Evolutionary conservation across 2,888 invertebrate genomes (phyloP), one percentile per base, ranked within the genome.

Genomic region (Lacanobia wlatinum): DNA sequence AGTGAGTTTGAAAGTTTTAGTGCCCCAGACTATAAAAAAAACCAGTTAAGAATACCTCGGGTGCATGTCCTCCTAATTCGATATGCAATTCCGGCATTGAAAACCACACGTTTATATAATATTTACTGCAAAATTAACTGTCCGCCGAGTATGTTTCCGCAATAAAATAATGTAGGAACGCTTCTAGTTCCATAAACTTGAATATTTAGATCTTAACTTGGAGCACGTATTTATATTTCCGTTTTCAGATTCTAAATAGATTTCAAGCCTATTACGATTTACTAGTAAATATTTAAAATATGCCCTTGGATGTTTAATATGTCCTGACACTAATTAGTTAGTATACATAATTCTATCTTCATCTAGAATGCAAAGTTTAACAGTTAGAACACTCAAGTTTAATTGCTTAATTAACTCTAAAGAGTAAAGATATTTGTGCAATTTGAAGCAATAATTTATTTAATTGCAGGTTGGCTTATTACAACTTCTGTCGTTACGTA

Each of bases 91-190:
- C 50, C 60, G 21, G 46, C 38, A 75, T 58, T 38, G 12, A 50
- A 70, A 48, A 52, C 48, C 18, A 71, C 53, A 46, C 53, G 21
- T 46, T 50, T 55, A 55, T 38, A 55, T 38, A 60, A 60, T 50
- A 76, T 60, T 76, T 46, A 76, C 28, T 28, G 50, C 21, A 21
- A 77, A 55, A 71, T 63, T 28, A 63, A 59, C 34, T 69, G 23
- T 14, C 21, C 8, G 7, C 12, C 14, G 18, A 14, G 50, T 46
- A 64, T 12, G 50, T 64, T 56, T 58, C 56, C 40, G 46, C 65
- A 53, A 62, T 72, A 66, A 62, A 62, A 65, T 65, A 56, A 62
- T n/a, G 8, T 21, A 18, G 21, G 73, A 59, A 7, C 6, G 48
- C 14, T 48, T 40, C 23, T 7, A 70, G 59, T 56, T 46, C n/a